These are phyloP conservation scores for Lepidothrix coronata DNA, from an alignment of 2,113 vertebrate species.

Conservation along the genomic window DNA sequence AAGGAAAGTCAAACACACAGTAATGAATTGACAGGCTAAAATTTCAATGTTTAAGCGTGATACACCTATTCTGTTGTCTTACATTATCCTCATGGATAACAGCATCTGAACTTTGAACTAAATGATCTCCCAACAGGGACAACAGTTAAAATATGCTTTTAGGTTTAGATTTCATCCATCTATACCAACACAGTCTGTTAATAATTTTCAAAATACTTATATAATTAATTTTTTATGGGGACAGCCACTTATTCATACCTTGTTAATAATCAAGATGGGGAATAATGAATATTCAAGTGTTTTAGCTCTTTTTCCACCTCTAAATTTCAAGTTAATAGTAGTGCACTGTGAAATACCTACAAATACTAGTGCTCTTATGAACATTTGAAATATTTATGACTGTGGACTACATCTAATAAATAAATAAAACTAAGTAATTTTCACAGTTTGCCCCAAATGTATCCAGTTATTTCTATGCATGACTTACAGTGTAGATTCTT, in stretches of 20 bases:
- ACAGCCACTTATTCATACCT: background rate
- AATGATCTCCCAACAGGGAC: background rate
- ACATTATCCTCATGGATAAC: background rate
- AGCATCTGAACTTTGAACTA: background rate
- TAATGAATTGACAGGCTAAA: background rate
- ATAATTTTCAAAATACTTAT: background rate
- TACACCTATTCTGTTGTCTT: background rate
- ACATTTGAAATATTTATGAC: background rate
- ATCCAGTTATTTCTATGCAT: background rate
- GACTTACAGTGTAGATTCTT: background rate
- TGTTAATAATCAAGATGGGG: background rate
- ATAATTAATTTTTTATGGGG: background rate
- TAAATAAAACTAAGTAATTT: slow-evolving; percentile 13
- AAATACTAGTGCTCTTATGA: background rate
- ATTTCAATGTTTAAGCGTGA: background rate
- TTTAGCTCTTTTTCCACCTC: background rate
- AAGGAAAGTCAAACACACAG: background rate
- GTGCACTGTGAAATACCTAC: background rate
- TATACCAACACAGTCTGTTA: background rate
- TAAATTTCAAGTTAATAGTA: background rate
- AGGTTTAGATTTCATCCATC: background rate
- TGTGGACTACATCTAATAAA: background rate
- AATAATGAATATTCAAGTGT: background rate
- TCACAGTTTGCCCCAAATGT: background rate
- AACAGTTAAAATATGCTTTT: background rate